A percentile compares a stretch with the other conserved stretches of the same genome.
These are phyloP conservation scores for Remorina albescens DNA, from an alignment of 2,797 vertebrate genomes.

Conservation along the genomic window DNA sequence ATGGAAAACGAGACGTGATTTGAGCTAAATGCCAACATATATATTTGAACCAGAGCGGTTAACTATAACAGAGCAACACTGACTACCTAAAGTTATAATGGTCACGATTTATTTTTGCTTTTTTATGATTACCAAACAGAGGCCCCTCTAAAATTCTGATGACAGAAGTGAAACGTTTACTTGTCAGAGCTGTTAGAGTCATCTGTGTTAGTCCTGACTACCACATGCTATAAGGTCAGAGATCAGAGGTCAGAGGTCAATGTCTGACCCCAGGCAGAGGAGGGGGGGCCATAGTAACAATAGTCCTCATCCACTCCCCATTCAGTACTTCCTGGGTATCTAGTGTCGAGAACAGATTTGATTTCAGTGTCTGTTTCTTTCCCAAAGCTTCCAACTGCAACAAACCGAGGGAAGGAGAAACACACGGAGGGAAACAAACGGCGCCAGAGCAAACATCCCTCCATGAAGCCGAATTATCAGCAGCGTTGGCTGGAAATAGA, in stretches of 20 bases:
- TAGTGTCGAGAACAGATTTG: conserved; percentile 23
- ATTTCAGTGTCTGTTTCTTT: conserved; percentile 57
- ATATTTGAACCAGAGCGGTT: too few relatives aligned
- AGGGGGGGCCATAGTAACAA: too few relatives aligned
- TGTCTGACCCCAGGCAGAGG: conserved; percentile 32
- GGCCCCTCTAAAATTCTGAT: not conserved
- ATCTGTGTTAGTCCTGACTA: conserved; percentile 1
- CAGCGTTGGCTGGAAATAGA: conserved; percentile 31
- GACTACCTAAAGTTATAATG: too few relatives aligned
- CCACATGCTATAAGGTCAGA: conserved; percentile 32
- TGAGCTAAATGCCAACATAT: too few relatives aligned
- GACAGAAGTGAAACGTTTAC: not conserved
- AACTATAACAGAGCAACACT: too few relatives aligned
- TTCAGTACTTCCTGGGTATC: conserved; percentile 57
- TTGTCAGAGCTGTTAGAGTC: not conserved
- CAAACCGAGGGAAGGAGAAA: conserved; percentile 56
- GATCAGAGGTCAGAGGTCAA: conserved; percentile 50
- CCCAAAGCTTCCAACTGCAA: conserved; percentile 53
- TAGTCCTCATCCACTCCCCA: conserved; percentile 32
- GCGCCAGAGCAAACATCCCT: conserved; percentile 47
- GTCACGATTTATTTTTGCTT: too few relatives aligned
- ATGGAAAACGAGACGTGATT: too few relatives aligned
- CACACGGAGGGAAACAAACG: conserved; percentile 29
- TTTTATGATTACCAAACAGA: too few relatives aligned
- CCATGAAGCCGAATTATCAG: conserved; percentile 26